Evolutionary conservation across 2,113 vertebrate species (phyloP).

Genomic region (Thamnaconus septentrionalis): DNA sequence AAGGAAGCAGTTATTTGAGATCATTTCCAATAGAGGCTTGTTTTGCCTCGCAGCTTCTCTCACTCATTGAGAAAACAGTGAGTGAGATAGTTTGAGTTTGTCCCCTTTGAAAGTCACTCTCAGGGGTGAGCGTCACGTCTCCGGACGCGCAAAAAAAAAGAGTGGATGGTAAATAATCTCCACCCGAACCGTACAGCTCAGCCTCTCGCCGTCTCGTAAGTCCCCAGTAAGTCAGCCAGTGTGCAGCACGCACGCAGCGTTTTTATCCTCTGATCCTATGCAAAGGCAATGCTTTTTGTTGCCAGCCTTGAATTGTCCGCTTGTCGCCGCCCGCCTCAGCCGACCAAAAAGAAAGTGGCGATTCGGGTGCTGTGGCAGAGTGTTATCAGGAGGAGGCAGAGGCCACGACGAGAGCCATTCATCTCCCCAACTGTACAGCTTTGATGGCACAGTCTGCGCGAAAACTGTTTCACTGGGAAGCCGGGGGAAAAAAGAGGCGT

Average conservation of each 20-base stretch:
- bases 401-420: slow-evolving; percentile 37
- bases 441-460: slow-evolving; percentile 39
- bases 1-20: not conserved
- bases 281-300: slow-evolving; percentile 67
- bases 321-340: slow-evolving; percentile 28
- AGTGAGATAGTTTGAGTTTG: no score
- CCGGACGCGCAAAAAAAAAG: not conserved
- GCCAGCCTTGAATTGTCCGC: slow-evolving; percentile 20
- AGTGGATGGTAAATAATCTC: slow-evolving; percentile 48
- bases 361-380: slow-evolving; percentile 29
- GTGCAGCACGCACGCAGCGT: slow-evolving; percentile 26
- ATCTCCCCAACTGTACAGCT: slow-evolving; percentile 49
- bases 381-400: slow-evolving; percentile 59
- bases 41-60: slow-evolving; percentile 14
- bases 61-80: slow-evolving; percentile 2
- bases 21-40: slow-evolving; percentile 14
- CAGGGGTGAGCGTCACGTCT: slow-evolving; percentile 4
- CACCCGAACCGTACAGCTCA: slow-evolving; percentile 29
- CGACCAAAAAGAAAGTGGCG: slow-evolving; percentile 43
- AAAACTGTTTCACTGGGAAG: slow-evolving; percentile 38
- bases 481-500: slow-evolving; percentile 8
- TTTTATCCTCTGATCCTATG: slow-evolving; percentile 65
- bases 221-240: no score
- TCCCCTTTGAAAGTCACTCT: not conserved
- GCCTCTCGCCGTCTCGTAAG: not conserved